A percentile compares a stretch with the other conserved stretches of the same genome.
phyloP scores from a whole-genome alignment of 2,113 vertebrate species.

The Cranoglanis bouderius region DNA sequence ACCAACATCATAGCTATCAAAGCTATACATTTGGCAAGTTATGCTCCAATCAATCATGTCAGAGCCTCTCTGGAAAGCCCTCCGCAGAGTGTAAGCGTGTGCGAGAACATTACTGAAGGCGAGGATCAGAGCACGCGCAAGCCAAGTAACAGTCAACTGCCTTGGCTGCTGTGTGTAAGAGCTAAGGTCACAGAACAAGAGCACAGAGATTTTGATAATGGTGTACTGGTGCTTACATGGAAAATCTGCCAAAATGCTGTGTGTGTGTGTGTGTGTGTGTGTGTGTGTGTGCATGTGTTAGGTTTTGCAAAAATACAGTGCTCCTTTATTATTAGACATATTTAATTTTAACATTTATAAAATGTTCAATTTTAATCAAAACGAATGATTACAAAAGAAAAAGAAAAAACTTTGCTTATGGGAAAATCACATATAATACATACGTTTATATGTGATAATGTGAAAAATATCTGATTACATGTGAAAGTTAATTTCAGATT shows the following conservation, averaged over 20 bases:
- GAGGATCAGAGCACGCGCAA: constrained; percentile 22
- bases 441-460: background rate
- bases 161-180: constrained; percentile 27
- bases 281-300: background rate
- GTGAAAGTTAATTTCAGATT: background rate
- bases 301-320: background rate
- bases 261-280: background rate
- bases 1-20: constrained; percentile 55
- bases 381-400: background rate
- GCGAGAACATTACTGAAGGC: constrained; percentile 47
- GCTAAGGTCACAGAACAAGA: constrained; percentile 48
- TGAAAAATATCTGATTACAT: background rate
- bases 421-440: background rate
- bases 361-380: background rate
- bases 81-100: constrained; percentile 43
- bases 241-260: constrained; percentile 24
- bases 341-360: background rate
- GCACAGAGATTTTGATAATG: constrained; percentile 47
- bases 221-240: constrained; percentile 29
- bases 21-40: constrained; percentile 53
- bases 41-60: constrained; percentile 56
- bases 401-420: background rate
- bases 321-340: background rate
- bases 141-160: constrained; percentile 46
- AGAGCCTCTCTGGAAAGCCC: constrained; percentile 37